Conservation (phyloP, 2,888 invertebrate genomes). For the Phengaris arion region DNA sequence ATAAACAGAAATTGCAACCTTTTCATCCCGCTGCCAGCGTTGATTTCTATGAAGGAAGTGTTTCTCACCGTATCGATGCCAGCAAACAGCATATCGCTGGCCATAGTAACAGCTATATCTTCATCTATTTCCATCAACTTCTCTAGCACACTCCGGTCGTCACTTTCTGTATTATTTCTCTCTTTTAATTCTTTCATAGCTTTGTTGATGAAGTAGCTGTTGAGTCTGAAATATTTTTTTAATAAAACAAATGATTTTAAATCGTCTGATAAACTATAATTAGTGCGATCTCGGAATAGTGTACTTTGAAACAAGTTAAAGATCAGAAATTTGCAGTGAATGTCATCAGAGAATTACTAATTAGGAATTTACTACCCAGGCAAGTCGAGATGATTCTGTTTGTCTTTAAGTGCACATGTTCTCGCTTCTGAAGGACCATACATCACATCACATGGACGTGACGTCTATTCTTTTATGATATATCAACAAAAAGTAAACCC, state of each 20-base stretch:
- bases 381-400: background rate
- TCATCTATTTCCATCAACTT: slow-evolving; percentile 79
- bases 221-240: slow-evolving; percentile 42
- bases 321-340: background rate
- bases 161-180: slow-evolving; percentile 45
- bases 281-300: background rate
- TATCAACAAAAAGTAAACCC: too few relatives aligned
- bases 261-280: too few relatives aligned
- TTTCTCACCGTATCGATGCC: slow-evolving; percentile 37
- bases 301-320: background rate
- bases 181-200: slow-evolving; percentile 49
- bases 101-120: slow-evolving; percentile 81
- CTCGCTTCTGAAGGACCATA: too few relatives aligned
- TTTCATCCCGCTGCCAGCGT: too few relatives aligned
- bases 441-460: too few relatives aligned
- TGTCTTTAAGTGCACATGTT: too few relatives aligned
- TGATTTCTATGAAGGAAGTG: background rate
- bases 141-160: slow-evolving; percentile 79
- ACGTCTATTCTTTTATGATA: too few relatives aligned
- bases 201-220: slow-evolving; percentile 49
- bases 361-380: background rate
- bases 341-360: background rate
- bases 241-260: too few relatives aligned
- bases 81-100: slow-evolving; percentile 80
- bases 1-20: too few relatives aligned